Evolutionary conservation across 1,140 invertebrate genomes (phyloP).

Genomic region (Eubasilissa regina): DNA sequence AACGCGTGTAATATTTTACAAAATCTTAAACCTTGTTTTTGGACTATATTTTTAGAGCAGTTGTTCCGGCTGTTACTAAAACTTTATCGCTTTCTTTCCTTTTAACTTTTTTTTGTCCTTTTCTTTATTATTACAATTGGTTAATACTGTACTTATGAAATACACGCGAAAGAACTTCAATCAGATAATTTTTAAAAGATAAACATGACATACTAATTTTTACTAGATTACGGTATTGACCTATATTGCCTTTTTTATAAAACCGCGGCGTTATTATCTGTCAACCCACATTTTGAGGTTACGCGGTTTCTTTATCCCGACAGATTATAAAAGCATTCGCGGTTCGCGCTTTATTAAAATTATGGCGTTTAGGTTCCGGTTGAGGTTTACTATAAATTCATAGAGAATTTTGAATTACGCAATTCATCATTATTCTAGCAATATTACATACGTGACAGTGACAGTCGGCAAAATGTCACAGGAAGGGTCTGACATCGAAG

Average conservation of each 20-base stretch:
- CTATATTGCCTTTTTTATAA: not conserved
- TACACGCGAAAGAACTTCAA: too few species aligned
- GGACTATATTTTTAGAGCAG: too few species aligned
- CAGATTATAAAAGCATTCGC: slow-evolving; percentile 24
- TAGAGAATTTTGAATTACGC: not conserved
- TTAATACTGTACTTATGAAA: too few species aligned
- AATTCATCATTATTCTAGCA: slow-evolving; percentile 1
- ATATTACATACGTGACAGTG: not conserved
- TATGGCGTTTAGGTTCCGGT: not conserved
- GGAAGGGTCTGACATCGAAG: slow-evolving; percentile 13
- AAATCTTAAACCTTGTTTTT: too few species aligned
- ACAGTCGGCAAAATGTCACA: slow-evolving; percentile 4
- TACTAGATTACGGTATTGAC: not conserved
- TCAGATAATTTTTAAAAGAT: too few species aligned
- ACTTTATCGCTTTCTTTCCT: too few species aligned
- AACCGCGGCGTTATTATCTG: slow-evolving; percentile 27
- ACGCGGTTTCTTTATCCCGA: slow-evolving; percentile 32
- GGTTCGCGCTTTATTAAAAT: not conserved
- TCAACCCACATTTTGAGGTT: slow-evolving; percentile 38
- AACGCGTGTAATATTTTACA: too few species aligned
- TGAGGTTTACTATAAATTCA: not conserved
- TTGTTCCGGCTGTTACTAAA: too few species aligned
- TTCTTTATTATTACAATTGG: too few species aligned
- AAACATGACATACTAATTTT: too few species aligned
- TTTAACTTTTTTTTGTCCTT: too few species aligned